Percentiles rank a stretch among this genome's conserved stretches.
These are phyloP conservation scores for Zeugodacus cucurbitae DNA, from an alignment of 1,140 invertebrate species.

Conservation along the genomic window DNA sequence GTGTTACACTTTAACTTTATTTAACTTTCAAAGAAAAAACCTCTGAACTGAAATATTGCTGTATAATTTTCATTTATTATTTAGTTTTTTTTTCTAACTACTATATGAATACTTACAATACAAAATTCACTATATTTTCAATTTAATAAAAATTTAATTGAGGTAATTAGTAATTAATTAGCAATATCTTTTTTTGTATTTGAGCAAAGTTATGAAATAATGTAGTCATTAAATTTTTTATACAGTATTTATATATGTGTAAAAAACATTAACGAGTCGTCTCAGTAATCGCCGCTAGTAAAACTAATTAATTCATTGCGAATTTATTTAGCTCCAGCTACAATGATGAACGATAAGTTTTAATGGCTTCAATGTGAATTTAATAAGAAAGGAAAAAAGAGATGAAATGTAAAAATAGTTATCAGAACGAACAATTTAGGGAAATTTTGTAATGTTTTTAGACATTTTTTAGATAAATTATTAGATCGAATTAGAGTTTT, in stretches of 20 bases:
- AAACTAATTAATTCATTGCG: background rate
- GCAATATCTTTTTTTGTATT: background rate
- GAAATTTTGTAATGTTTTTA: no score
- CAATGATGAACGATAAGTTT: background rate
- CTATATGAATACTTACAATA: no score
- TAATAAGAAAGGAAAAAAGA: background rate
- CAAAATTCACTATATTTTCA: background rate
- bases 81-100: no score
- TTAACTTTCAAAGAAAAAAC: no score
- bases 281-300: background rate
- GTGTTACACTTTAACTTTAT: no score
- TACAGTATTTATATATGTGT: background rate
- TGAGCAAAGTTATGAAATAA: background rate
- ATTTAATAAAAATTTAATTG: background rate
- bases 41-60: no score
- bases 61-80: no score
- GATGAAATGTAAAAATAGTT: no score
- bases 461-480: no score
- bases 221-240: background rate
- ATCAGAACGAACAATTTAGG: no score
- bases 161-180: no score
- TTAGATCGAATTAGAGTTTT: no score
- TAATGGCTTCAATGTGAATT: background rate
- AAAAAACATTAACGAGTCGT: background rate
- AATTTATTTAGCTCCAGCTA: background rate